Evolutionary conservation across 2,113 vertebrate genomes (phyloP).

Genomic region (Diphyllodes magnificus): DNA sequence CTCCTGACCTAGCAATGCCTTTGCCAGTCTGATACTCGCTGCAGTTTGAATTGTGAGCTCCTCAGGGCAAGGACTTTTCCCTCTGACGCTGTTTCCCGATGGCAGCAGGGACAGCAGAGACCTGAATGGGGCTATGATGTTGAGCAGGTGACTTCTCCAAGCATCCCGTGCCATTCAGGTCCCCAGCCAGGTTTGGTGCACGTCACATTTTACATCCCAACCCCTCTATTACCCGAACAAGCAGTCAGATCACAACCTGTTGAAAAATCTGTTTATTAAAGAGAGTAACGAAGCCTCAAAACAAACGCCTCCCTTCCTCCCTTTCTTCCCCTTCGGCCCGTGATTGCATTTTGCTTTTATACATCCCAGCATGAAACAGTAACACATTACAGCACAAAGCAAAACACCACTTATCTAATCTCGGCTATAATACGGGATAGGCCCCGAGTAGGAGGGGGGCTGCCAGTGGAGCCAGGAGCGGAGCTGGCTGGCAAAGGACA

Average conservation of each 20-base stretch:
- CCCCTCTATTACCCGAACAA: neutral
- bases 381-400: conserved; percentile 3
- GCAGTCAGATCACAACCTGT: neutral
- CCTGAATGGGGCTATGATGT: accelerated
- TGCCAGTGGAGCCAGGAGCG: neutral
- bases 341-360: neutral
- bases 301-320: neutral
- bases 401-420: conserved; percentile 20
- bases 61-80: neutral
- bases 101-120: neutral
- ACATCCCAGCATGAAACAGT: neutral
- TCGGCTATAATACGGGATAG: neutral
- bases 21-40: accelerated
- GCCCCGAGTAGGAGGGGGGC: neutral
- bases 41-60: neutral
- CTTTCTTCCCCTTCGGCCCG: neutral
- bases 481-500: neutral
- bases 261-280: neutral
- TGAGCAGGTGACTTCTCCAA: neutral
- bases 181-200: neutral
- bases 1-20: neutral
- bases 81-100: accelerated
- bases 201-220: accelerated
- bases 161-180: neutral
- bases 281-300: neutral